Conservation (phyloP, 2,888 invertebrate genomes). For the Acanthoscelides obtectus region DNA sequence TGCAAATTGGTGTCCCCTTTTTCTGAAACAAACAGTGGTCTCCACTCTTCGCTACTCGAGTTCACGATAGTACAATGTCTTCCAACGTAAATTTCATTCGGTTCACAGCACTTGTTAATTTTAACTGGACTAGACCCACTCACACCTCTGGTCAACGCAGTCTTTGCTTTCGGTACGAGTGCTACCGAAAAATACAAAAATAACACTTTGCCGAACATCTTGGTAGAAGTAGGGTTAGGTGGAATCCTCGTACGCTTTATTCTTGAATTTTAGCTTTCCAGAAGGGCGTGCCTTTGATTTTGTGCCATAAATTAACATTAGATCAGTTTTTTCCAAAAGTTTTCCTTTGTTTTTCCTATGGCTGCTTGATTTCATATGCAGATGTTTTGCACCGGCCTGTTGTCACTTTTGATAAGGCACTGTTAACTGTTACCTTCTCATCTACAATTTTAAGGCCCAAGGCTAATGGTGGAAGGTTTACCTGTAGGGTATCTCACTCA, state of each 20-base stretch:
- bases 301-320: not conserved
- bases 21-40: slow-evolving; percentile 61
- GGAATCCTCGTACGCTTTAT: not conserved
- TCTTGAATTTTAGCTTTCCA: not conserved
- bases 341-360: not conserved
- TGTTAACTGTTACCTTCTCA: not conserved
- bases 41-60: slow-evolving; percentile 59
- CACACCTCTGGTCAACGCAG: slow-evolving; percentile 14
- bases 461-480: not conserved
- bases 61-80: slow-evolving; percentile 60
- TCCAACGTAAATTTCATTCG: slow-evolving; percentile 65
- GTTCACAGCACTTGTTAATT: slow-evolving; percentile 78
- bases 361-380: not conserved
- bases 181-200: slow-evolving; percentile 6
- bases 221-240: slow-evolving; percentile 1
- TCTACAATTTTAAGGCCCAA: not conserved
- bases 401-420: not conserved
- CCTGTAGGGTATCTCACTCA: not conserved
- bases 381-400: not conserved
- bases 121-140: slow-evolving; percentile 38
- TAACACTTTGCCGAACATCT: not conserved
- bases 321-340: not conserved
- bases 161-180: not conserved
- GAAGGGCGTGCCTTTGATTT: not conserved
- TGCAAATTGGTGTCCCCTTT: slow-evolving; percentile 55